Evolutionary conservation across 2,888 invertebrate species (phyloP).

Genomic region (Hirtodrosophila cameraria): DNA sequence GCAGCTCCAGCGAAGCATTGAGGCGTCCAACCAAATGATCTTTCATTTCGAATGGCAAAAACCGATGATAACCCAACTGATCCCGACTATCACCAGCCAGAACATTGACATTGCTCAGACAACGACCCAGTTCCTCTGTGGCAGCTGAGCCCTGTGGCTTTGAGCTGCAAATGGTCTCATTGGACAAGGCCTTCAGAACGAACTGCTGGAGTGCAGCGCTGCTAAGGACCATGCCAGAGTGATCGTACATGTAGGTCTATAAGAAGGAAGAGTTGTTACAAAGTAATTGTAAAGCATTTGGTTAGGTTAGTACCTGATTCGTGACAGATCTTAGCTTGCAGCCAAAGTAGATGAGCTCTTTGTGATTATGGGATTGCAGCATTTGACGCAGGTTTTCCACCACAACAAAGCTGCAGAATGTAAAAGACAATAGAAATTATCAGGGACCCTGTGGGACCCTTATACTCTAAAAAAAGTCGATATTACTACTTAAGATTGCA

Average conservation of each 20-base stretch:
- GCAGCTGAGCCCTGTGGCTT: slow-evolving; percentile 83
- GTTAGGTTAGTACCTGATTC: slow-evolving; percentile 76
- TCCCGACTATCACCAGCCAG: slow-evolving; percentile 95
- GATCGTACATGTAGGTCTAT: slow-evolving; percentile 94
- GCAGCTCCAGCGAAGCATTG: slow-evolving; percentile 31
- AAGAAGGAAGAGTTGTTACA: no score
- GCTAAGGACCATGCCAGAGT: slow-evolving; percentile 96
- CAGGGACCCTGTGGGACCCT: no score
- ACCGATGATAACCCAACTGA: slow-evolving; percentile 67
- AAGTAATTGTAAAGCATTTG: not conserved
- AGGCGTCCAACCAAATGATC: slow-evolving; percentile 24
- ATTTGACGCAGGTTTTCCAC: slow-evolving; percentile 96
- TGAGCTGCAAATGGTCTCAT: slow-evolving; percentile 84
- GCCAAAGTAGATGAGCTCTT: slow-evolving; percentile 93
- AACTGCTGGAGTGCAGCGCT: slow-evolving; percentile 90
- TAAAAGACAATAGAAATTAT: not conserved
- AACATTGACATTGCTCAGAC: slow-evolving; percentile 93
- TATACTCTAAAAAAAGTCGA: no score
- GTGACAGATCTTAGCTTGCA: slow-evolving; percentile 91
- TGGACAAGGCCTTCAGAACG: slow-evolving; percentile 88
- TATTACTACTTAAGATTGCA: no score
- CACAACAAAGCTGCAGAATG: slow-evolving; percentile 90
- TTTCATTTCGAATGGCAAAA: slow-evolving; percentile 53
- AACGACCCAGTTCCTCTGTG: slow-evolving; percentile 85
- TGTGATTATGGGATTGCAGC: slow-evolving; percentile 89